These are phyloP conservation scores for Gymnobelideus leadbeateri DNA, from an alignment of 2,113 vertebrate species.

Conservation along the genomic window DNA sequence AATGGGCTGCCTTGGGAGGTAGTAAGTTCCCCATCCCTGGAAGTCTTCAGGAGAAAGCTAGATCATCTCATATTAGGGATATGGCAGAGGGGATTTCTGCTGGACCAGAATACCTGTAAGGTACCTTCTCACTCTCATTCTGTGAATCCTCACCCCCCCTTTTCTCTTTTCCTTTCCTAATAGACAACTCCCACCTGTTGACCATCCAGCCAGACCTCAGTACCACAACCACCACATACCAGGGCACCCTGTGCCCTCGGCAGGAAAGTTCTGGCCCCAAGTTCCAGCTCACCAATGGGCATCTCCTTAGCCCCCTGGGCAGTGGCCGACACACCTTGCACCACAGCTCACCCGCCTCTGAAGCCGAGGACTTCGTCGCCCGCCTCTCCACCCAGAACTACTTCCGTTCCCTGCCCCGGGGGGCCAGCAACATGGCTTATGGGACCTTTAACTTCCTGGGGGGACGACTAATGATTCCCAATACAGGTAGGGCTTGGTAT, in stretches of 20 bases:
- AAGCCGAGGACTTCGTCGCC: constrained; percentile 91
- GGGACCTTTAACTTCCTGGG: constrained; percentile 99
- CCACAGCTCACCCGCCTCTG: constrained; percentile 91
- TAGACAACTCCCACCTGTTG: constrained; percentile 97
- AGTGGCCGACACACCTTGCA: constrained; percentile 94
- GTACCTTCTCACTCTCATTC: neutral
- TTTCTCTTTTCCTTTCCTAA: constrained; percentile 78
- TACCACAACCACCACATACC: constrained; percentile 96
- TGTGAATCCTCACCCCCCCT: neutral
- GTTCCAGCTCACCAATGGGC: constrained; percentile 95
- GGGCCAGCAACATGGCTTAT: constrained; percentile 93
- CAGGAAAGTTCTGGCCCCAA: constrained; percentile 90
- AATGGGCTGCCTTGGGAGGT: neutral
- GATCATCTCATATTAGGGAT: neutral
- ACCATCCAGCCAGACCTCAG: constrained; percentile 99
- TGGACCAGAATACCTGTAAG: neutral
- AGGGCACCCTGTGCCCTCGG: constrained; percentile 94
- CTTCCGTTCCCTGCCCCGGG: constrained; percentile 94
- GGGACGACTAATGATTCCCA: constrained; percentile 95
- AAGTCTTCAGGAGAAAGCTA: neutral
- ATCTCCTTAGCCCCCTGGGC: constrained; percentile 94
- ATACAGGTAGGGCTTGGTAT: constrained; percentile 88
- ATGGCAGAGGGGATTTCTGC: no score
- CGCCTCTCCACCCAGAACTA: constrained; percentile 94
- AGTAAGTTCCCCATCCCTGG: neutral